Base-by-base conservation (phyloP, 2,113 vertebrate species). In the Trogon melanurus region DNA sequence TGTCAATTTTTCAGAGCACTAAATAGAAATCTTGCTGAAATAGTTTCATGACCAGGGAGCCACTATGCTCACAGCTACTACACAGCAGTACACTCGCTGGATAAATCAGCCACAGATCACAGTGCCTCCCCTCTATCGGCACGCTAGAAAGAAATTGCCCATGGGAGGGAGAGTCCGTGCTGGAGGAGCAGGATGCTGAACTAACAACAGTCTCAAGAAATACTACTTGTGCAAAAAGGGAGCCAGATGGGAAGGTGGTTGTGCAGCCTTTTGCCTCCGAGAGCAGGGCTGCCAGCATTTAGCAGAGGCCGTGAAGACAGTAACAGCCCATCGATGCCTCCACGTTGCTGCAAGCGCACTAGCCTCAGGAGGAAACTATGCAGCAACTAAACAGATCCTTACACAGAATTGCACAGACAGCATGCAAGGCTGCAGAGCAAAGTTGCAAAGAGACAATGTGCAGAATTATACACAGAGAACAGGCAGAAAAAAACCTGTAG, bases 21-120 rank as follows among this genome's bases (percentile, higher is more conserved):
- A 57, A 66, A 76, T 4, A 83, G 60, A 83, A 97, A 78, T 54
- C 41, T 64, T 66, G 26, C 26, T 67, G 18, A 84, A 78, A 61
- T 16, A 47, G 11, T 3, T 41, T 54, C 16, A 45, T n/a, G 36
- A 62, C 36, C 36, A 36, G 36, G 36, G 36, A 36, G 36, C 36
- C 53, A 36, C 45, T 20, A 22, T 5, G 32, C 48, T 18, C 20
- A n/a, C 5, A 17, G 16, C 34, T 38, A 25, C 27, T 17, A 36
- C 22, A 19, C 29, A 34, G 69, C 6, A 78, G 51, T 13, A 25
- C 88, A 18, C n/a, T 19, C 17, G 4, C 18, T 23, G 32, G 30
- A 26, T n/a, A 14, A 38, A 56, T 34, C 72, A 70, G n/a, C 13
- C 17, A 30, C 41, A 80, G 54, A 36, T 13, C 66, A 44, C 51